These are phyloP conservation scores for Teinopalpus imperialis DNA, from an alignment of 2,888 invertebrate genomes.

Conservation along the genomic window DNA sequence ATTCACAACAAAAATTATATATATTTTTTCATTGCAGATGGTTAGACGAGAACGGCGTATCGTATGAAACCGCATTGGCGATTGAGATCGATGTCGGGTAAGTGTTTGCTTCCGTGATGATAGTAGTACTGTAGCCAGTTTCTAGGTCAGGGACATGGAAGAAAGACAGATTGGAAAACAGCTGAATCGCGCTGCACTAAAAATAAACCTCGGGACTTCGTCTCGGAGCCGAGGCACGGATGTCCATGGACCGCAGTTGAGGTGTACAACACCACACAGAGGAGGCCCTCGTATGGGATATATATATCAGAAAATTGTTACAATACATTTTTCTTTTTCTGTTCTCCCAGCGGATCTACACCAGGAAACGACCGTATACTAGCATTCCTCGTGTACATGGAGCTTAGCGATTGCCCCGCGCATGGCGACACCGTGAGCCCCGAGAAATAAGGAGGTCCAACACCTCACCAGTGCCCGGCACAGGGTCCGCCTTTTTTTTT, in stretches of 20 bases:
- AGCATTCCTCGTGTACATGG: constrained; percentile 61
- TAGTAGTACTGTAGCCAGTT: too few relatives aligned
- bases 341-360: constrained; percentile 51
- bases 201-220: too few relatives aligned
- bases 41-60: constrained; percentile 70
- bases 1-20: too few relatives aligned
- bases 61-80: constrained; percentile 62
- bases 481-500: background rate
- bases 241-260: too few relatives aligned
- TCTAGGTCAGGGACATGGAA: too few relatives aligned
- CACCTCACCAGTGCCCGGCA: background rate
- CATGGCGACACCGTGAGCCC: constrained; percentile 45
- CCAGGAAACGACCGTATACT: constrained; percentile 58
- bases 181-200: too few relatives aligned
- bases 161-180: too few relatives aligned
- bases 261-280: too few relatives aligned
- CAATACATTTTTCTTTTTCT: too few relatives aligned
- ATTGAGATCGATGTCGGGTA: constrained; percentile 69
- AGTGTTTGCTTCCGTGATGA: constrained; percentile 41
- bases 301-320: too few relatives aligned
- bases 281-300: too few relatives aligned
- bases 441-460: constrained; percentile 33
- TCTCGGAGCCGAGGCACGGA: too few relatives aligned
- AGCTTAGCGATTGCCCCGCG: constrained; percentile 43
- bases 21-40: constrained; percentile 63